A percentile compares a stretch with the other conserved stretches of the same genome.
Evolutionary conservation across 2,113 vertebrate genomes (phyloP).

Genomic region (Xyliphius kryptos): DNA sequence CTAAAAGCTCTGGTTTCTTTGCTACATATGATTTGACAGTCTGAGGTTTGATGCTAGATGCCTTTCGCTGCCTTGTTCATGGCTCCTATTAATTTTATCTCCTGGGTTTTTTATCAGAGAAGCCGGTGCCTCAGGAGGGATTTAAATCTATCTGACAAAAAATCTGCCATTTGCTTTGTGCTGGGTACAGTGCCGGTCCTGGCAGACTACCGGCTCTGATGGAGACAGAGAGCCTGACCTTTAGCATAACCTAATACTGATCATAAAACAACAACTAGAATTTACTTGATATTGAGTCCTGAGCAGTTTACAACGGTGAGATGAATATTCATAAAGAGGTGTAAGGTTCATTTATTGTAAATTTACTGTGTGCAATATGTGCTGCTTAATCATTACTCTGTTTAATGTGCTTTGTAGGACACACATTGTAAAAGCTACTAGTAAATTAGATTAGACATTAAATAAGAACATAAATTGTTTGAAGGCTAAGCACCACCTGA

Average conservation of each 20-base stretch:
- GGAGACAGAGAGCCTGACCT: not conserved
- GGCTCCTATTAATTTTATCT: constrained; percentile 67
- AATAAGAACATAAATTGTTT: no score
- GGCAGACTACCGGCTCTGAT: not conserved
- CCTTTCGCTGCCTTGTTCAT: constrained; percentile 46
- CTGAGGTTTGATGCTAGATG: not conserved
- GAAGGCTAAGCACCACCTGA: no score
- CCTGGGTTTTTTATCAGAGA: constrained; percentile 65
- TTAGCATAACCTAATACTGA: not conserved
- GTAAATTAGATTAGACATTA: no score
- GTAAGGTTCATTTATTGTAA: no score
- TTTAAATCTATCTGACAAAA: constrained; percentile 69
- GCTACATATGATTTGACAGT: not conserved
- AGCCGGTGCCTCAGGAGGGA: constrained; percentile 58
- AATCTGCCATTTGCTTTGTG: constrained; percentile 62
- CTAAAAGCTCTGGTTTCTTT: not conserved
- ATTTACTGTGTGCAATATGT: no score
- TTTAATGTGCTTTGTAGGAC: no score
- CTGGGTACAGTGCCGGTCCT: constrained; percentile 36
- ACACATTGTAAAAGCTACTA: no score
- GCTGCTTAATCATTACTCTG: no score
- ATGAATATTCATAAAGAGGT: no score
- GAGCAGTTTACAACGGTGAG: no score
- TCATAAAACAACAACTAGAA: no score
- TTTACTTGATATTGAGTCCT: no score